Evolutionary conservation across 2,797 vertebrate species (phyloP).

Genomic region (Microctenopoma steveboyesi): DNA sequence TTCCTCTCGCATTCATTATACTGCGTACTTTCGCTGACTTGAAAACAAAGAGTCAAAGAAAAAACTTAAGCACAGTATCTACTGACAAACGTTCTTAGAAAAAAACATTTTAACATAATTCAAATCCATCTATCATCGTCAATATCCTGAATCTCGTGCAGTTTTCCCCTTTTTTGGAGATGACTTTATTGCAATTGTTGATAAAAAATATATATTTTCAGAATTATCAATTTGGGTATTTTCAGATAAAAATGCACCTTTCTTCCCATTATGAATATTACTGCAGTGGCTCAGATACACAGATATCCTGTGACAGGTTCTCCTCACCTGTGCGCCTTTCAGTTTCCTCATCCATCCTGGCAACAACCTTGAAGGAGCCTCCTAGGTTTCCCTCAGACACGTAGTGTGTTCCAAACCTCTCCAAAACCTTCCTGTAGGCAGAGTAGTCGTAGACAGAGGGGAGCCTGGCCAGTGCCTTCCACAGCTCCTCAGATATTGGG

Average conservation of each 20-base stretch:
- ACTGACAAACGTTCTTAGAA: too few relatives aligned
- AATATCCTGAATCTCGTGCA: too few relatives aligned
- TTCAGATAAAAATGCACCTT: too few relatives aligned
- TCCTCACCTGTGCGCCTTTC: slow-evolving; percentile 37
- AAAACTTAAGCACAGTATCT: background rate
- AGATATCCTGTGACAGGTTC: background rate
- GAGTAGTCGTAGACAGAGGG: slow-evolving; percentile 87
- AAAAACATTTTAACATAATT: too few relatives aligned
- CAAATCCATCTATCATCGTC: too few relatives aligned
- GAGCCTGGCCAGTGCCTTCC: slow-evolving; percentile 88
- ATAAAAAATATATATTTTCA: too few relatives aligned
- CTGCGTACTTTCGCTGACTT: background rate
- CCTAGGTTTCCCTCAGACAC: slow-evolving; percentile 90
- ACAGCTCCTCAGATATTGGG: slow-evolving; percentile 84
- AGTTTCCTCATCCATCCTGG: slow-evolving; percentile 31
- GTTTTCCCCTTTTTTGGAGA: too few relatives aligned
- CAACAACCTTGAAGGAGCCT: slow-evolving; percentile 70
- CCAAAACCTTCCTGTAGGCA: slow-evolving; percentile 84
- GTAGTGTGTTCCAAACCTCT: slow-evolving; percentile 92
- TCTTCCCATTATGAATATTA: too few relatives aligned
- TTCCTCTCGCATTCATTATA: slow-evolving; percentile 30
- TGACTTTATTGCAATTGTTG: too few relatives aligned
- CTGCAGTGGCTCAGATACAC: too few relatives aligned
- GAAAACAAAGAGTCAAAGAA: slow-evolving; percentile 5
- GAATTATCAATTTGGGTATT: too few relatives aligned